Evolutionary conservation across 2,888 invertebrate species (phyloP).

Genomic region (Ecliptopera silaceata): DNA sequence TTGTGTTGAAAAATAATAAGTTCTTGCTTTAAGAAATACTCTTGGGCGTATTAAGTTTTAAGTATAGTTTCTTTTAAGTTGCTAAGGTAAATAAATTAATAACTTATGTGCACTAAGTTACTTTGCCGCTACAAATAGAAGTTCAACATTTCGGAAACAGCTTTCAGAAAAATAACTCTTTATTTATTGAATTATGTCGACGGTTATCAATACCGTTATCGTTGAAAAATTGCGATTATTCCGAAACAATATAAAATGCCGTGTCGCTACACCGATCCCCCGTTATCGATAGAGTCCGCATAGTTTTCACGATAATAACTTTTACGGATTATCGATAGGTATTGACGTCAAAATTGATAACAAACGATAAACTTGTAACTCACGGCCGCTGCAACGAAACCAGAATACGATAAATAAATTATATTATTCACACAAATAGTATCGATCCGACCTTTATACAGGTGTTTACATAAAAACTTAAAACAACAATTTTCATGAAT

Average conservation of each 20-base stretch:
- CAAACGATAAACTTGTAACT: conserved; percentile 32
- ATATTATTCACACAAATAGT: conserved; percentile 20
- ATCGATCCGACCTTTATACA: conserved; percentile 31
- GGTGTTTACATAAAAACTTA: conserved; percentile 34
- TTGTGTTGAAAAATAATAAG: too few relatives aligned
- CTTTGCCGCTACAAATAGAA: too few relatives aligned
- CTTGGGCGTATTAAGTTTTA: too few relatives aligned
- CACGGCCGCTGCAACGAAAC: conserved; percentile 20
- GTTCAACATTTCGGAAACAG: too few relatives aligned
- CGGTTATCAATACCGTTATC: neutral
- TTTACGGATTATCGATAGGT: conserved; percentile 38
- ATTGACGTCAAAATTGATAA: conserved; percentile 38
- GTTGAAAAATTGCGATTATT: neutral
- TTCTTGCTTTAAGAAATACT: too few relatives aligned
- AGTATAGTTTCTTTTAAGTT: too few relatives aligned
- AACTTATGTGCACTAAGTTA: too few relatives aligned
- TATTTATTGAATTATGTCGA: neutral
- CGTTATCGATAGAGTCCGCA: conserved; percentile 5
- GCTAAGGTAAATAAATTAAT: too few relatives aligned
- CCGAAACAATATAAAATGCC: neutral
- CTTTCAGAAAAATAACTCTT: too few relatives aligned
- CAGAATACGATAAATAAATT: conserved; percentile 21
- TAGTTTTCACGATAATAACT: conserved; percentile 1
- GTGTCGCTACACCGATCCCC: neutral
- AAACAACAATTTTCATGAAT: conserved; percentile 13